Evolutionary conservation across 1,140 invertebrate species (phyloP), one percentile per base, ranked within the genome.

Genomic region (Diorhabda carinulata): DNA sequence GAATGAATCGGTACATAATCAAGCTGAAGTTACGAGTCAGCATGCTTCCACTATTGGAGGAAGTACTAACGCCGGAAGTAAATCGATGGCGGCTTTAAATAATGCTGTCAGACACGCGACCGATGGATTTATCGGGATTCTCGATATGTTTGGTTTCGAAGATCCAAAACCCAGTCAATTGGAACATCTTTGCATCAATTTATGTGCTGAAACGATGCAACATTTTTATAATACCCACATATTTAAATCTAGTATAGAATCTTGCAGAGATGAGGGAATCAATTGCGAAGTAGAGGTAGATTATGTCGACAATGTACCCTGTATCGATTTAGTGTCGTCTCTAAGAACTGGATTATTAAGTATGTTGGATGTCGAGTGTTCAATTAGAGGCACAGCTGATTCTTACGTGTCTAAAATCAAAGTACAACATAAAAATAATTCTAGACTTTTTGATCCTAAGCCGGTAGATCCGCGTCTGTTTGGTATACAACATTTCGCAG

Each of bases 221-320:
- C 95, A 97, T 81, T 97, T 97, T 81, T 98, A 97, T 84, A 97
- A 97, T 80, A 97, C 94, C 45, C 95, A 97, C 81, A 95, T 97
- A 69, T 97, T 98, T 82, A 97, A 97, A 82, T 94, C 92, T 5
- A 93, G 92, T 65, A 93, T 96, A 69, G 95, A 97, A 82, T 95
- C 95, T 57, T 96, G 95, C 78, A 85, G 92, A 66, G 95, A 97
- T 79, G 96, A 98, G 84, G 94, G 94, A 43, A 95, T 98, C 71
- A 86, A 89, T n/a, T 92, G 91, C 78, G 93, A 96, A 76, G 88
- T 95, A 41, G 92, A 96, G 81, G 91, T 97, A 41, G 94, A 95
- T 79, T 97, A 97, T 83, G 93, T 95, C 61, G 95, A 98, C 81
- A 97, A 97, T 82, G 94, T 97, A 69, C 95, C 95, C 4, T 96